Conservation (phyloP, 2,113 vertebrate genomes). For the Coracopsis vasa region DNA sequence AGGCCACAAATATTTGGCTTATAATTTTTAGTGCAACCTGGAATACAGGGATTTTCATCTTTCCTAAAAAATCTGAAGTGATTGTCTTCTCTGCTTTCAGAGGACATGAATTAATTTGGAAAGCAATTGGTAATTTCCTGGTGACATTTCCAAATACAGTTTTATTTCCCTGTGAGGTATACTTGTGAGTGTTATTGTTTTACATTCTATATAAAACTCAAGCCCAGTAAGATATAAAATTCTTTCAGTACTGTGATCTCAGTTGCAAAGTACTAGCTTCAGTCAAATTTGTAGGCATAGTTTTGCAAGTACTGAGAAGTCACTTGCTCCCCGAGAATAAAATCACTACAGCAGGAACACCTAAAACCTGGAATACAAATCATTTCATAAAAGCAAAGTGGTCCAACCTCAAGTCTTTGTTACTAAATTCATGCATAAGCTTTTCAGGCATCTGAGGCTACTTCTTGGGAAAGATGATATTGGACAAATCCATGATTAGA, state of each 20-base stretch:
- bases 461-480: slow-evolving; percentile 70
- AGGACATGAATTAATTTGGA: not conserved
- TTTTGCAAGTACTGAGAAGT: slow-evolving; percentile 66
- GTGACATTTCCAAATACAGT: not conserved
- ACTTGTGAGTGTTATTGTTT: not conserved
- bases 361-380: slow-evolving; percentile 67
- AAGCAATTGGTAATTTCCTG: not conserved
- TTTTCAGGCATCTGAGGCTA: slow-evolving; percentile 52
- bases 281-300: slow-evolving; percentile 57
- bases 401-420: slow-evolving; percentile 42
- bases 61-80: not conserved
- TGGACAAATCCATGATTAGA: slow-evolving; percentile 71
- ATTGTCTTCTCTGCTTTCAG: not conserved
- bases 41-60: not conserved
- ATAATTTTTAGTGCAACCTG: not conserved
- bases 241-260: slow-evolving; percentile 61
- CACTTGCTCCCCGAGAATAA: slow-evolving; percentile 61
- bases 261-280: slow-evolving; percentile 56
- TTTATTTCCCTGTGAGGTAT: not conserved
- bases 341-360: slow-evolving; percentile 59
- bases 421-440: slow-evolving; percentile 62
- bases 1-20: not conserved
- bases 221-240: not conserved
- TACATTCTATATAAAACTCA: not conserved
- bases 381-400: slow-evolving; percentile 39